Conservation (phyloP, 2,113 vertebrate species). For the Numenius arquata region DNA sequence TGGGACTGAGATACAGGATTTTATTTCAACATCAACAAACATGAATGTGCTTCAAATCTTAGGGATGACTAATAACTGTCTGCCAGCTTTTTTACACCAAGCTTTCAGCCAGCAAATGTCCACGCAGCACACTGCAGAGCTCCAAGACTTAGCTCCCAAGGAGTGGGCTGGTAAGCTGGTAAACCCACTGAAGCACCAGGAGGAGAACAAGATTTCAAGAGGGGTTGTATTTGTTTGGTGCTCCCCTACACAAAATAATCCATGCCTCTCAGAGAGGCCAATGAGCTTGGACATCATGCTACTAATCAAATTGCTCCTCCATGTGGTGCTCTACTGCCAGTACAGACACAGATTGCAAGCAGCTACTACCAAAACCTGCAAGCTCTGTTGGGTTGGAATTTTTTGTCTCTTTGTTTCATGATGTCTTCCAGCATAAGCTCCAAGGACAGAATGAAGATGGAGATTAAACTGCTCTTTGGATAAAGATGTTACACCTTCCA, state of each 20-base stretch:
- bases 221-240: not conserved
- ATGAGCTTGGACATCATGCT: fast-evolving
- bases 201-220: not conserved
- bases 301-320: not conserved
- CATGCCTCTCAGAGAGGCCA: not conserved
- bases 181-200: not conserved
- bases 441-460: not conserved
- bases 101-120: not conserved
- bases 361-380: not conserved
- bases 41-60: not conserved
- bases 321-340: fast-evolving
- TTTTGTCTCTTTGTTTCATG: not conserved
- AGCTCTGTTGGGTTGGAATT: not conserved
- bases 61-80: not conserved
- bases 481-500: not conserved
- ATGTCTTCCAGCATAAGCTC: not conserved
- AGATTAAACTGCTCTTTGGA: not conserved
- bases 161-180: too few relatives aligned
- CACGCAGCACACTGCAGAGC: not conserved
- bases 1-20: not conserved
- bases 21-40: not conserved
- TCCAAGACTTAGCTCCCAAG: not conserved
- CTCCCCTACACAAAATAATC: not conserved
- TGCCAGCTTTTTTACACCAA: not conserved
- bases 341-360: not conserved